Percentiles rank a stretch among this genome's conserved stretches.
These are phyloP conservation scores for Salvator merianae DNA, from an alignment of 2,113 vertebrate genomes.

Conservation along the genomic window DNA sequence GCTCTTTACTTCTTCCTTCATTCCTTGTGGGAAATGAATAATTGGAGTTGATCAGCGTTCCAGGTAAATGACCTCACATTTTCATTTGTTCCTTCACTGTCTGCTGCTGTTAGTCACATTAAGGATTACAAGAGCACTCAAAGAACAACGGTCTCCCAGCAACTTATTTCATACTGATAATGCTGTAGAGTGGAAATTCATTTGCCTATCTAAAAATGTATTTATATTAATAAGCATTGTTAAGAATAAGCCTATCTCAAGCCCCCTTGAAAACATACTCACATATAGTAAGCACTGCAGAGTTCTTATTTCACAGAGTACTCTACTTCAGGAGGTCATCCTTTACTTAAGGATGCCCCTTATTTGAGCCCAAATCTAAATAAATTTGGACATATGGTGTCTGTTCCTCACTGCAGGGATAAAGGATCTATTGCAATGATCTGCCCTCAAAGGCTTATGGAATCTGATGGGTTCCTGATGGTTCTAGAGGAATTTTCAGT, in stretches of 20 bases:
- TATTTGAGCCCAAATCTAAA: too few species aligned
- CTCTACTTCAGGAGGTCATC: too few species aligned
- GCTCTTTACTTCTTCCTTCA: background rate
- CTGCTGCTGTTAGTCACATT: background rate
- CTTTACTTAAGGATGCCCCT: too few species aligned
- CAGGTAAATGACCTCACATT: constrained; percentile 4
- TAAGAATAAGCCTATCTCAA: background rate
- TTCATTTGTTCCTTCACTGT: constrained; percentile 20
- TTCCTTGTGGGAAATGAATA: constrained; percentile 7
- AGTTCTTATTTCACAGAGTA: too few species aligned
- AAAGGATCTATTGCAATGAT: too few species aligned
- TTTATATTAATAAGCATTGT: background rate
- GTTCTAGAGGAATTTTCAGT: too few species aligned
- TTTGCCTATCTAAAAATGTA: background rate
- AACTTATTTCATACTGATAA: background rate
- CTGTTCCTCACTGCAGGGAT: too few species aligned
- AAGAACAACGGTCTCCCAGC: background rate
- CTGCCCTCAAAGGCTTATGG: too few species aligned
- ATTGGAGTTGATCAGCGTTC: background rate
- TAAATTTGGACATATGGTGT: too few species aligned
- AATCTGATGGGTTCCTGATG: too few species aligned
- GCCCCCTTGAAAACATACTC: background rate
- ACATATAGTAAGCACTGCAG: too few species aligned
- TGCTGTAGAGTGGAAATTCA: background rate
- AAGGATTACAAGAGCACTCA: background rate